Conservation (phyloP, 2,113 vertebrate genomes). For the Phainopepla nitens region DNA sequence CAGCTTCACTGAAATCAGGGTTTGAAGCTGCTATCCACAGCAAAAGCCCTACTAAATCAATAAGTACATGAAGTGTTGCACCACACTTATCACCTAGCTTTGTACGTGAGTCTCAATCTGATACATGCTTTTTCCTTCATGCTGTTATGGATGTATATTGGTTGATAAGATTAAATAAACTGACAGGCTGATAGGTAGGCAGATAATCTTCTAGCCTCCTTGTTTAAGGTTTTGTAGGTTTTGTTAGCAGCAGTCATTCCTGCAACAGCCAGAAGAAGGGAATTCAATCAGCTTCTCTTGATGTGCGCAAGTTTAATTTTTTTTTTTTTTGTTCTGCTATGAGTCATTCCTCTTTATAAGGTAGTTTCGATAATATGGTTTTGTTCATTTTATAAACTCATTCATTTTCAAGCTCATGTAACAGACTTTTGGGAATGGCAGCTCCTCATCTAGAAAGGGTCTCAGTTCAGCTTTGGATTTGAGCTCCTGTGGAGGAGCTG, state of each 20-base stretch:
- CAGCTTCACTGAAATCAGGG: accelerated
- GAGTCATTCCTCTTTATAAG: not conserved
- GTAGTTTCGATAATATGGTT: not conserved
- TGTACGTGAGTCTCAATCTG: constrained; percentile 17
- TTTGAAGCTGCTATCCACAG: not conserved
- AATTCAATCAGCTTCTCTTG: not conserved
- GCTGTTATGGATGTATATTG: not conserved
- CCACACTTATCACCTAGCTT: not conserved
- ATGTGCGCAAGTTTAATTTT: not conserved
- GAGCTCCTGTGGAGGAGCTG: not conserved
- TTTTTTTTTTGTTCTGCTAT: not conserved
- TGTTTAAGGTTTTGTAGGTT: constrained; percentile 22
- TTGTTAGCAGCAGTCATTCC: constrained; percentile 11
- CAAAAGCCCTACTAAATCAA: not conserved
- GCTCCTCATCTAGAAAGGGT: accelerated
- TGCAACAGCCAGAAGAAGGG: constrained; percentile 20
- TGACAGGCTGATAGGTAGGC: constrained; percentile 24
- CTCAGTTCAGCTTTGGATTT: not conserved
- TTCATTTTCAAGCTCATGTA: not conserved
- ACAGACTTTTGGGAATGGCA: not conserved
- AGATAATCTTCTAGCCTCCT: constrained; percentile 32
- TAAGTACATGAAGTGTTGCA: not conserved
- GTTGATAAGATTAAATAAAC: constrained; percentile 25
- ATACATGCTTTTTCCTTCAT: not conserved
- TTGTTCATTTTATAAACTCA: not conserved